Evolutionary conservation across 1,140 invertebrate species (phyloP).

Genomic region (Lasioglossum albipes): DNA sequence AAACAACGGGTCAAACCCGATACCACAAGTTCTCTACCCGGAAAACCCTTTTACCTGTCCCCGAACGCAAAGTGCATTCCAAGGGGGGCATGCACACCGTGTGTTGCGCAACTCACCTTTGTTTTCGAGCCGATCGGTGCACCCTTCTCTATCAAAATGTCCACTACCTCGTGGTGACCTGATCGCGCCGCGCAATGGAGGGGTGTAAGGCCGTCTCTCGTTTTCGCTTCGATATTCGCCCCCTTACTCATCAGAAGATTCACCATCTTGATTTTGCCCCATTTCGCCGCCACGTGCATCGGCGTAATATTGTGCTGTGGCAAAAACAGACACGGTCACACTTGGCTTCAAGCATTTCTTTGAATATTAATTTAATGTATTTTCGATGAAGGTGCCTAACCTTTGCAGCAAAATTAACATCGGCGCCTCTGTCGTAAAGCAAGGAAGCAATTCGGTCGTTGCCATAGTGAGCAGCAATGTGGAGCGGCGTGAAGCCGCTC

Average conservation of each 20-base stretch:
- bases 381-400: constrained; percentile 75
- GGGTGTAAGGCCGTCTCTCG: constrained; percentile 96
- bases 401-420: constrained; percentile 98
- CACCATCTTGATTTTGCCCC: constrained; percentile 97
- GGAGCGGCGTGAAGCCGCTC: constrained; percentile 98
- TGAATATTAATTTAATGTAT: too few species aligned
- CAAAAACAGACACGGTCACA: neutral
- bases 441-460: constrained; percentile 96
- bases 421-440: constrained; percentile 94
- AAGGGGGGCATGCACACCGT: neutral
- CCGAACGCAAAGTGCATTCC: neutral
- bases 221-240: constrained; percentile 96
- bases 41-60: neutral
- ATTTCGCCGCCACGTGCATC: constrained; percentile 97
- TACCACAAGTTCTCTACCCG: neutral
- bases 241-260: constrained; percentile 90
- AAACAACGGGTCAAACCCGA: constrained; percentile 32
- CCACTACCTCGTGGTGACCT: constrained; percentile 97
- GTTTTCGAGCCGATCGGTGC: constrained; percentile 98
- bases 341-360: too few species aligned
- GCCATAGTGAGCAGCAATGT: constrained; percentile 99
- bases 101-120: constrained; percentile 84
- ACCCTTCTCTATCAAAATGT: constrained; percentile 93
- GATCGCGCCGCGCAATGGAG: constrained; percentile 95
- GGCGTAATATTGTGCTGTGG: constrained; percentile 92